Evolutionary conservation across 2,797 vertebrate species (phyloP).

Genomic region (Hozukius guyotensis): DNA sequence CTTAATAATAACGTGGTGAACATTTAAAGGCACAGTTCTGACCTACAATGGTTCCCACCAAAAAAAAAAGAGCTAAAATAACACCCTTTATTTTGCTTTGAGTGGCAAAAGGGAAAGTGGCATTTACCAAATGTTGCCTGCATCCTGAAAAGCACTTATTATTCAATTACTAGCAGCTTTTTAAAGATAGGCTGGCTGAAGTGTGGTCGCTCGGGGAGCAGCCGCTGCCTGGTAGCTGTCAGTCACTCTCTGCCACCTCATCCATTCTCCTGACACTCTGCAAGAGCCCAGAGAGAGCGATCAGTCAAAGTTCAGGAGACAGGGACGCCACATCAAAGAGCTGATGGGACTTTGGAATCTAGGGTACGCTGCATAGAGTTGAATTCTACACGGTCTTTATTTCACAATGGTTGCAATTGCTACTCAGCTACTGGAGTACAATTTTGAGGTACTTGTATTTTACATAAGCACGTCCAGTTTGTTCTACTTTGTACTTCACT

Average conservation of each 20-base stretch:
- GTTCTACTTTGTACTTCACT: background rate
- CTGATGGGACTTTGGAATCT: conserved; percentile 52
- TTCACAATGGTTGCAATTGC: background rate
- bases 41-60: background rate
- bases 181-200: conserved; percentile 30
- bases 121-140: conserved; percentile 11
- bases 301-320: conserved; percentile 72
- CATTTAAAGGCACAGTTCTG: background rate
- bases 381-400: background rate
- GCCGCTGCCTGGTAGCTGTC: conserved; percentile 64
- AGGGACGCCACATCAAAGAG: conserved; percentile 46
- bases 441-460: background rate
- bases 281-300: conserved; percentile 51
- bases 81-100: background rate
- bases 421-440: background rate
- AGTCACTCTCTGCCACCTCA: conserved; percentile 69
- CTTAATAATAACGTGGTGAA: background rate
- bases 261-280: conserved; percentile 70
- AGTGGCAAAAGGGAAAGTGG: background rate
- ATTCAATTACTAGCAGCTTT: conserved; percentile 59
- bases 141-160: conserved; percentile 42
- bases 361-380: conserved; percentile 2
- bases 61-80: background rate
- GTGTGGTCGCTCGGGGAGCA: conserved; percentile 20
- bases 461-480: background rate